Evolutionary conservation across 1,140 invertebrate genomes (phyloP).

Genomic region (Metopolophium dirhodum): DNA sequence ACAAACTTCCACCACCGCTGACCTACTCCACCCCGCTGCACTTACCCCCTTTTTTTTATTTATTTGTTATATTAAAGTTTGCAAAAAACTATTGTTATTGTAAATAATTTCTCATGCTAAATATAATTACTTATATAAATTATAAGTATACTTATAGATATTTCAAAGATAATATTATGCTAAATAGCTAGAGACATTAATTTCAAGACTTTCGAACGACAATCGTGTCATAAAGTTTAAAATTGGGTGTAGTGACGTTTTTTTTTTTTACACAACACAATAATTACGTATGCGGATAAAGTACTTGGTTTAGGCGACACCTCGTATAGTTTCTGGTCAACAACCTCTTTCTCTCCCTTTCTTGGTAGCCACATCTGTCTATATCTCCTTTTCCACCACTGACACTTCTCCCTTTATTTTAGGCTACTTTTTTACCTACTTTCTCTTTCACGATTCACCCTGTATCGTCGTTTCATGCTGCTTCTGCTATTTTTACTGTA

Average conservation of each 20-base stretch:
- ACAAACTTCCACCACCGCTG: too few species aligned
- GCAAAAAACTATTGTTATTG: not conserved
- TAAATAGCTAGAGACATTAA: not conserved
- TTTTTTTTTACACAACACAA: not conserved
- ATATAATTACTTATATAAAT: not conserved
- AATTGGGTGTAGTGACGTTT: not conserved
- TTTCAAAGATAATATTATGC: not conserved
- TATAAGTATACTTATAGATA: not conserved
- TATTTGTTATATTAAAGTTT: not conserved
- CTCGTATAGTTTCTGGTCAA: not conserved
- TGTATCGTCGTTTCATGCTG: not conserved
- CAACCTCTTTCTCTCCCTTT: not conserved
- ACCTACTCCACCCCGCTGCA: too few species aligned
- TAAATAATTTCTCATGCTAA: not conserved
- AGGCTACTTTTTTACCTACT: not conserved
- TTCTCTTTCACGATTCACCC: too few species aligned
- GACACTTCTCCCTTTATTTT: not conserved
- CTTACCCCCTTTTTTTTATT: not conserved
- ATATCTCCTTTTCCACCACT: not conserved
- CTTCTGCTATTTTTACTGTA: not conserved
- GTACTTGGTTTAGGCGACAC: conserved; percentile 6
- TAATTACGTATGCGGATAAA: conserved; percentile 48
- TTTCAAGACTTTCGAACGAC: not conserved
- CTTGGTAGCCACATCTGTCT: not conserved
- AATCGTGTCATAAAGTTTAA: not conserved